Conservation (phyloP, 2,797 vertebrate genomes). For the Fratercula arctica region DNA sequence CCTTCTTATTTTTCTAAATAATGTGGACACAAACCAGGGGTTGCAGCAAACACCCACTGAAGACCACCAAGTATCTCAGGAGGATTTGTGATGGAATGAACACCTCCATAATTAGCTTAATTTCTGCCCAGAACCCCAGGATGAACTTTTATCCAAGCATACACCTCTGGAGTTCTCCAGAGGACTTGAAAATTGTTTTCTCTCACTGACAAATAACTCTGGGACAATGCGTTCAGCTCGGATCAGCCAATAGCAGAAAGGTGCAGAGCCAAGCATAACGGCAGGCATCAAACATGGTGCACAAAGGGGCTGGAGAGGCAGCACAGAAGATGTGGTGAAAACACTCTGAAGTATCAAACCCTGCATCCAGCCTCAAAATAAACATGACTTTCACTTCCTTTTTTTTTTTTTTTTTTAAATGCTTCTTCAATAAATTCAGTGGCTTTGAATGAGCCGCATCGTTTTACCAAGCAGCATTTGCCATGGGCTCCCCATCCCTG, state of each 20-base stretch:
- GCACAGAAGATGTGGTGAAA: conserved; percentile 21
- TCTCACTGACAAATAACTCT: conserved; percentile 11
- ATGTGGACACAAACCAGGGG: accelerated
- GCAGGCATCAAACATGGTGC: conserved; percentile 18
- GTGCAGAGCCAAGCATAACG: neutral
- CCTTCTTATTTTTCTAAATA: neutral
- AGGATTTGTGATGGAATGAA: neutral
- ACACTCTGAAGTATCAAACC: neutral
- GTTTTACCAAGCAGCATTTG: neutral
- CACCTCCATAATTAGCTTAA: neutral
- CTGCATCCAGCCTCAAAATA: neutral
- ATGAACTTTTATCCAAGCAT: conserved; percentile 3
- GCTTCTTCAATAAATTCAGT: neutral
- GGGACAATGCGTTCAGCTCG: neutral
- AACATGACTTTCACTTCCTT: neutral
- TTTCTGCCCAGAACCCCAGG: neutral
- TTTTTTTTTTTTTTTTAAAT: neutral
- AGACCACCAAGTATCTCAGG: neutral
- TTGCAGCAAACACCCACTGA: neutral
- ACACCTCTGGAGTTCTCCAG: neutral
- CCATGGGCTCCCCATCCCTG: accelerated
- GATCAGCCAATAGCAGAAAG: neutral
- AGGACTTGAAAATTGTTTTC: conserved; percentile 41
- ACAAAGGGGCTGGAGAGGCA: conserved; percentile 27
- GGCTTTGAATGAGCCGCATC: neutral